Evolutionary conservation across 2,888 invertebrate genomes (phyloP).

Genomic region (Sialis fuliginosa): DNA sequence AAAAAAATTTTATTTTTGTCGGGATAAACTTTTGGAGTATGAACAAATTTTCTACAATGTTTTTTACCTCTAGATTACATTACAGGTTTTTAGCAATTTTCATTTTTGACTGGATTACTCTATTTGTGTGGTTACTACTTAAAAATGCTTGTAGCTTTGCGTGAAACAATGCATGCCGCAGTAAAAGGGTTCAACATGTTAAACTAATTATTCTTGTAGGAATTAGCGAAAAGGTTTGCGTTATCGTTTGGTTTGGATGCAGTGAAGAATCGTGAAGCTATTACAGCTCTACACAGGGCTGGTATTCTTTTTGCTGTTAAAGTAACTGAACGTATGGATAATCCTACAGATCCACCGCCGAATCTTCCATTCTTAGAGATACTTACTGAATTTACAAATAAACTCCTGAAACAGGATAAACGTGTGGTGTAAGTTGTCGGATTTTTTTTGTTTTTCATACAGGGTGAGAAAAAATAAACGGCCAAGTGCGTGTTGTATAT

Average conservation of each 20-base stretch:
- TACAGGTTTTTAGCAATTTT: too few relatives aligned
- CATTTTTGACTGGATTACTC: too few relatives aligned
- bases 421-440: constrained; percentile 50
- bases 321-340: constrained; percentile 36
- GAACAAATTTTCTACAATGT: too few relatives aligned
- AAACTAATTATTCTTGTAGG: constrained; percentile 29
- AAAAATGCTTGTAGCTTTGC: too few relatives aligned
- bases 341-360: constrained; percentile 66
- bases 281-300: constrained; percentile 86
- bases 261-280: constrained; percentile 89
- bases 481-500: too few relatives aligned
- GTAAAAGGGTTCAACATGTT: not conserved
- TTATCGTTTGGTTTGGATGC: constrained; percentile 94
- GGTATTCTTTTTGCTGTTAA: constrained; percentile 81
- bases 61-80: too few relatives aligned
- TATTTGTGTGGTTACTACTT: too few relatives aligned
- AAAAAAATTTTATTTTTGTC: too few relatives aligned
- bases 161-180: too few relatives aligned
- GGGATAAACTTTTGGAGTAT: too few relatives aligned
- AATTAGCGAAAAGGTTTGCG: constrained; percentile 91
- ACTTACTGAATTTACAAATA: constrained; percentile 88
- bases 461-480: too few relatives aligned
- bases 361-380: constrained; percentile 89
- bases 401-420: constrained; percentile 92
- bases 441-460: not conserved